These are phyloP conservation scores for Xanthorhoe designata DNA, from an alignment of 2,888 invertebrate genomes.

Conservation along the genomic window DNA sequence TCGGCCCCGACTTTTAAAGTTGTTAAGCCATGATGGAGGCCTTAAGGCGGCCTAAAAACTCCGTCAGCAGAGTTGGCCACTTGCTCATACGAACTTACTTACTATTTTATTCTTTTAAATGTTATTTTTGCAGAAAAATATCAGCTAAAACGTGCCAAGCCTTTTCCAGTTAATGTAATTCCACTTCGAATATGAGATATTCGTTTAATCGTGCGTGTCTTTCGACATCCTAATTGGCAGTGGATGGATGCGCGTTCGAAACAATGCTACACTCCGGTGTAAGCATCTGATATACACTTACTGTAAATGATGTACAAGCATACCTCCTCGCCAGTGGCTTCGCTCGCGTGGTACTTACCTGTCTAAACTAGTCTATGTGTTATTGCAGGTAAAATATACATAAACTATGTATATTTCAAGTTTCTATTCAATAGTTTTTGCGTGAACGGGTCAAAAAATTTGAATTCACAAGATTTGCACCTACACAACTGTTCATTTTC, in stretches of 20 bases:
- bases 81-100: too few species aligned
- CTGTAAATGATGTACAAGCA: neutral
- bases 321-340: neutral
- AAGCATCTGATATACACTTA: constrained; percentile 6
- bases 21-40: too few species aligned
- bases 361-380: neutral
- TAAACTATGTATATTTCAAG: too few species aligned
- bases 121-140: neutral
- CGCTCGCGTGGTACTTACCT: neutral
- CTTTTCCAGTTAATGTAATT: constrained; percentile 12
- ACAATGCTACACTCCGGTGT: constrained; percentile 54
- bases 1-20: too few species aligned
- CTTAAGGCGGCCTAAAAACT: too few species aligned
- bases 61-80: too few species aligned
- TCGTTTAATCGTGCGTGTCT: constrained; percentile 61
- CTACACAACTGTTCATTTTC: too few species aligned
- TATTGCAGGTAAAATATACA: neutral
- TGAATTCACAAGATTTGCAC: too few species aligned
- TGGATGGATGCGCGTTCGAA: constrained; percentile 63
- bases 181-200: constrained; percentile 52
- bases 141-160: neutral
- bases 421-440: too few species aligned
- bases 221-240: constrained; percentile 64
- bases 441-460: too few species aligned
- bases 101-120: too few species aligned